phyloP scores from a whole-genome alignment of 2,888 invertebrate genomes.

The Agonopterix arenella region DNA sequence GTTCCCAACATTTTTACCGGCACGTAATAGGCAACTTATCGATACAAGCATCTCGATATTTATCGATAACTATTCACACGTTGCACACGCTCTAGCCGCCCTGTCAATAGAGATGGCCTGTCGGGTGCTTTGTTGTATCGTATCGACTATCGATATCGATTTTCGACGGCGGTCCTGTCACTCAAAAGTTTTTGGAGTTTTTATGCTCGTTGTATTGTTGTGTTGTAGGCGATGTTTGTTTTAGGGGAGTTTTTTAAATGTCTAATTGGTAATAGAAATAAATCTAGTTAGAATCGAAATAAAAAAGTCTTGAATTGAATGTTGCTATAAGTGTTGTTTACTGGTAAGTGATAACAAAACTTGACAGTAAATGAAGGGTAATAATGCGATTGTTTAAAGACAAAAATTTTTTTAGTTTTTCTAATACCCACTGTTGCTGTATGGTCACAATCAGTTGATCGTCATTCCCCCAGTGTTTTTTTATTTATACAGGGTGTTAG shows the following conservation, averaged over 20 bases:
- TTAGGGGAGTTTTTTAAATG: background rate
- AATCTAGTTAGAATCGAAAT: background rate
- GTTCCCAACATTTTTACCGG: slow-evolving; percentile 50
- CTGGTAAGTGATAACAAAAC: too few species aligned
- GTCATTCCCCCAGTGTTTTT: too few species aligned
- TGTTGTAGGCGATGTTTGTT: slow-evolving; percentile 29
- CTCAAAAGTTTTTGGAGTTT: slow-evolving; percentile 64
- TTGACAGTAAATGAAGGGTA: too few species aligned
- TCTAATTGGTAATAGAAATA: background rate
- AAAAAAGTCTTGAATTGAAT: too few species aligned
- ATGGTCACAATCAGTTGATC: too few species aligned
- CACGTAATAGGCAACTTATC: slow-evolving; percentile 65
- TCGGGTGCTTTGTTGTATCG: slow-evolving; percentile 70
- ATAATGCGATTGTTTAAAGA: too few species aligned
- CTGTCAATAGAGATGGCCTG: slow-evolving; percentile 65
- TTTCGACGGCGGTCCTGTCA: slow-evolving; percentile 73
- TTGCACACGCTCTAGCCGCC: slow-evolving; percentile 67
- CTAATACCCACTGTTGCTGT: too few species aligned
- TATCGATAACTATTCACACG: slow-evolving; percentile 73
- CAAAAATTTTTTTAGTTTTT: too few species aligned
- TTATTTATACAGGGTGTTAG: too few species aligned
- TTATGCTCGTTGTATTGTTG: slow-evolving; percentile 57
- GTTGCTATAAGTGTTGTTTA: too few species aligned
- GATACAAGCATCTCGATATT: slow-evolving; percentile 58
- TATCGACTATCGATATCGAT: slow-evolving; percentile 58